Conservation (phyloP, 2,797 vertebrate genomes). For the Rousettus madagascariensis region DNA sequence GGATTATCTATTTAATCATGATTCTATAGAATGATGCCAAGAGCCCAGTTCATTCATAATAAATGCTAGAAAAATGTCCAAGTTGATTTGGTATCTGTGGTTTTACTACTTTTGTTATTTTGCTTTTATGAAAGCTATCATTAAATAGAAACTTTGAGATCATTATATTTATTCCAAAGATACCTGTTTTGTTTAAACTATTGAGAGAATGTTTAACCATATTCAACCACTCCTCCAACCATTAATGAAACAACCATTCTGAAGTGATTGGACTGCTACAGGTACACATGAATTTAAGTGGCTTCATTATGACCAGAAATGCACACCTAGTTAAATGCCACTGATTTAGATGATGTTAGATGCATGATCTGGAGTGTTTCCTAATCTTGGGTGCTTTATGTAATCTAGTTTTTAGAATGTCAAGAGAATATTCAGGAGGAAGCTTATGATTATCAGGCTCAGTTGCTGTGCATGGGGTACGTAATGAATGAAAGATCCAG, state of each 20-base stretch:
- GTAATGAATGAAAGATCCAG: not conserved
- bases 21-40: not conserved
- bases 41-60: not conserved
- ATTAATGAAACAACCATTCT: not conserved
- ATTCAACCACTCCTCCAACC: not conserved
- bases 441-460: not conserved
- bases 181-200: not conserved
- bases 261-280: not conserved
- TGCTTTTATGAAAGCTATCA: not conserved
- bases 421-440: not conserved
- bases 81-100: not conserved
- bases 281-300: not conserved
- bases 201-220: not conserved
- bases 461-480: not conserved
- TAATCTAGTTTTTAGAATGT: not conserved
- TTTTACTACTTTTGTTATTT: not conserved
- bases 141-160: not conserved
- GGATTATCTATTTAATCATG: not conserved
- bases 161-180: slow-evolving; percentile 20
- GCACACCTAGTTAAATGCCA: not conserved
- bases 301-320: not conserved
- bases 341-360: not conserved
- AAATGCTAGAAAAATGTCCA: not conserved
- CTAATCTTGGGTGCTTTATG: not conserved
- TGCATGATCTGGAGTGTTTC: not conserved